These are phyloP conservation scores for Drosophila vallismaia DNA, from an alignment of 2,888 invertebrate species.

Conservation along the genomic window DNA sequence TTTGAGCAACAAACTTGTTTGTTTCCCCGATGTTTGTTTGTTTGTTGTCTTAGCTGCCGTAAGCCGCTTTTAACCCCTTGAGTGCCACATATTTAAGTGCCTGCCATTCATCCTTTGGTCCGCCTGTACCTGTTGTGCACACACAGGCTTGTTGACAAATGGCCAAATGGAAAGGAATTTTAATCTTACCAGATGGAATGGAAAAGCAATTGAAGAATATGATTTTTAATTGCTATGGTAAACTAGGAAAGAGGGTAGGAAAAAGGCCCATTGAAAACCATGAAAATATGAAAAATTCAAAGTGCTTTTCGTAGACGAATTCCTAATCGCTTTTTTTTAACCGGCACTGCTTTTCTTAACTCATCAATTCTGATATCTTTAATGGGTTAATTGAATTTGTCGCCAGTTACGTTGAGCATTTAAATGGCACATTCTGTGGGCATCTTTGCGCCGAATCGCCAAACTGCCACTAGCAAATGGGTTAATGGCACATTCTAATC, in stretches of 20 bases:
- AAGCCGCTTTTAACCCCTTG: slow-evolving; percentile 62
- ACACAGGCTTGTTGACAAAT: slow-evolving; percentile 36
- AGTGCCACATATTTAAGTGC: slow-evolving; percentile 51
- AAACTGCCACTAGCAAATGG: slow-evolving; percentile 56
- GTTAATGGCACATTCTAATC: slow-evolving; percentile 77
- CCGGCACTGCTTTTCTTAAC: not conserved
- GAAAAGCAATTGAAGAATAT: slow-evolving; percentile 9
- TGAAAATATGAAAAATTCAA: not conserved
- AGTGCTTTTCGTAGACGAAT: not conserved
- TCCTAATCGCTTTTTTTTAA: slow-evolving; percentile 9
- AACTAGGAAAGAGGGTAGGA: not conserved
- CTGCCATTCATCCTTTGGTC: slow-evolving; percentile 44
- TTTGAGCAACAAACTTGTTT: slow-evolving; percentile 64
- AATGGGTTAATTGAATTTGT: slow-evolving; percentile 40
- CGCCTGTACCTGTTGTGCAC: slow-evolving; percentile 42
- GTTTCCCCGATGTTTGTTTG: slow-evolving; percentile 32
- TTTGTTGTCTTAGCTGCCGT: slow-evolving; percentile 61
- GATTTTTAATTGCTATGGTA: not conserved
- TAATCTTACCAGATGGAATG: slow-evolving; percentile 20
- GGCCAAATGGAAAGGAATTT: slow-evolving; percentile 31
- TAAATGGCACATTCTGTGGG: slow-evolving; percentile 39
- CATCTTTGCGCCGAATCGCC: slow-evolving; percentile 45
- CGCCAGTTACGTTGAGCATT: slow-evolving; percentile 41
- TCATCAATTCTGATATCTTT: slow-evolving; percentile 24
- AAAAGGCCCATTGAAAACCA: not conserved